A percentile compares a stretch with the other conserved stretches of the same genome.
These are phyloP conservation scores for Chironomus riparius DNA, from an alignment of 2,888 invertebrate species.

Conservation along the genomic window DNA sequence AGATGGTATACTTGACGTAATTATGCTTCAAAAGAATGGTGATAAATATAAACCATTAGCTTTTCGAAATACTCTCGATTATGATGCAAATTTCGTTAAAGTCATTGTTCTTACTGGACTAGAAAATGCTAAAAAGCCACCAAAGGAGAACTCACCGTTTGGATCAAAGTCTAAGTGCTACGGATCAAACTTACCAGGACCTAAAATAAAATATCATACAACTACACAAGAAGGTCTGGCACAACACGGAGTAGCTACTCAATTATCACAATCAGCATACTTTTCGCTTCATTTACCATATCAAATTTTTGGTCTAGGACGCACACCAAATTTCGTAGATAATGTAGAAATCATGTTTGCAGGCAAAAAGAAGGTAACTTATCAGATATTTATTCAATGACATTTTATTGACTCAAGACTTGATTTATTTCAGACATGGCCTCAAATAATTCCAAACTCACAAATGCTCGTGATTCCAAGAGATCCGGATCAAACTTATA, in stretches of 20 bases:
- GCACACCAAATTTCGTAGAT: constrained; percentile 96
- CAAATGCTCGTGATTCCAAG: constrained; percentile 93
- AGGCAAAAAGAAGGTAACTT: constrained; percentile 47
- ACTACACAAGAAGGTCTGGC: constrained; percentile 78
- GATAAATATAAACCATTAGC: constrained; percentile 58
- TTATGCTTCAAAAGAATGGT: constrained; percentile 57
- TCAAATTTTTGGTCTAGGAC: constrained; percentile 92
- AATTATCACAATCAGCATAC: constrained; percentile 86
- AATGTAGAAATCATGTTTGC: constrained; percentile 69
- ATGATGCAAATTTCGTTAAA: constrained; percentile 93
- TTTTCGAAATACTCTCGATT: constrained; percentile 78
- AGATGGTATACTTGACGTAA: constrained; percentile 87
- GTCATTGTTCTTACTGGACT: constrained; percentile 85
- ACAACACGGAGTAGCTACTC: constrained; percentile 73
- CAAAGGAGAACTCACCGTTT: constrained; percentile 57
- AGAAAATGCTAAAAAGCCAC: constrained; percentile 59
- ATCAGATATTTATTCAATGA: too few species aligned
- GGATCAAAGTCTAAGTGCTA: constrained; percentile 70
- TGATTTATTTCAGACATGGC: too few species aligned
- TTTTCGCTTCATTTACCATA: constrained; percentile 91
- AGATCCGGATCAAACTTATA: constrained; percentile 62
- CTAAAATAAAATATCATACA: constrained; percentile 75
- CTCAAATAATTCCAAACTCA: constrained; percentile 91
- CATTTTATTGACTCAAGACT: too few species aligned
- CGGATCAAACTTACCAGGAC: constrained; percentile 85